Percentiles rank a stretch among this genome's conserved stretches.
These are phyloP conservation scores for Drosophila rubida DNA, from an alignment of 2,888 invertebrate genomes.

Conservation along the genomic window DNA sequence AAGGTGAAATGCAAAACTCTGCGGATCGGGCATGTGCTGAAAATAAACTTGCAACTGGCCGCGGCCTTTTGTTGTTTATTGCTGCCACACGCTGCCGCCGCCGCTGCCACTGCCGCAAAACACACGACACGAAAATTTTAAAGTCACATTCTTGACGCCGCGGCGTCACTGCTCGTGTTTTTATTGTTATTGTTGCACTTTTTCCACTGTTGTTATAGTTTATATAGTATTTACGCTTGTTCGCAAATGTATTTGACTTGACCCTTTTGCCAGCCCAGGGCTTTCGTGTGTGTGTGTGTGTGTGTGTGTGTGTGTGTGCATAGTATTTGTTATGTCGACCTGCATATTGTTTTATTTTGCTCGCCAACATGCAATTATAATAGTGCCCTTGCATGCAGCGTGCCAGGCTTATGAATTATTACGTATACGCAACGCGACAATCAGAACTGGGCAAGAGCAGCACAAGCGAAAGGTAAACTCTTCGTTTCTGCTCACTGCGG, in stretches of 20 bases:
- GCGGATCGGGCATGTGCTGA: slow-evolving; percentile 44
- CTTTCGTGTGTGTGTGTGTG: not conserved
- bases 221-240: slow-evolving; percentile 37
- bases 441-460: slow-evolving; percentile 11
- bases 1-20: slow-evolving; percentile 78
- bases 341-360: slow-evolving; percentile 24
- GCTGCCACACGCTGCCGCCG: slow-evolving; percentile 29
- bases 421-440: slow-evolving; percentile 74
- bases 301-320: not conserved
- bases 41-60: slow-evolving; percentile 56
- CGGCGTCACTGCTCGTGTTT: slow-evolving; percentile 20
- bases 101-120: slow-evolving; percentile 35
- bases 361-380: slow-evolving; percentile 52
- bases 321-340: slow-evolving; percentile 5
- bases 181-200: slow-evolving; percentile 10
- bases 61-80: slow-evolving; percentile 58
- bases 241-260: slow-evolving; percentile 32
- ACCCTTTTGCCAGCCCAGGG: slow-evolving; percentile 24
- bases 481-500: not conserved
- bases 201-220: slow-evolving; percentile 21
- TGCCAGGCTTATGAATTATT: slow-evolving; percentile 71
- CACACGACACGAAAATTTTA: slow-evolving; percentile 50
- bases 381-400: slow-evolving; percentile 58
- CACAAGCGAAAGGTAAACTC: slow-evolving; percentile 21
- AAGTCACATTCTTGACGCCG: slow-evolving; percentile 39